Percentiles rank a stretch among this genome's conserved stretches.
phyloP scores from a whole-genome alignment of 2,888 invertebrate species.

The Pherbina coryleti region DNA sequence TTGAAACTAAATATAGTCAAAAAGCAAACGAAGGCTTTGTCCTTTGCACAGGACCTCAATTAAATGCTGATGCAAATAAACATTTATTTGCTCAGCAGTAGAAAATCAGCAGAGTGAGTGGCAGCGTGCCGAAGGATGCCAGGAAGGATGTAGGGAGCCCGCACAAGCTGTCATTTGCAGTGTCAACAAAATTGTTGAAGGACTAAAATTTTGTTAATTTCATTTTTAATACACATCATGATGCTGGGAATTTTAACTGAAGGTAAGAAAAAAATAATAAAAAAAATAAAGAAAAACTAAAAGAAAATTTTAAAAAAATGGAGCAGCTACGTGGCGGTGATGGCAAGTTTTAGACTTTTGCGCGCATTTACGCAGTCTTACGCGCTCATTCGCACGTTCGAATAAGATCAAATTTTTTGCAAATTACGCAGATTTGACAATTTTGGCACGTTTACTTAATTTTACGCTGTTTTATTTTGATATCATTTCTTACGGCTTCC shows the following conservation, averaged over 20 bases:
- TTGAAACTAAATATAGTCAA: slow-evolving; percentile 34
- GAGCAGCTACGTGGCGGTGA: background rate
- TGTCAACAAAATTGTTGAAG: slow-evolving; percentile 13
- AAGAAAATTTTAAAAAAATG: no score
- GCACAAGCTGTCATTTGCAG: background rate
- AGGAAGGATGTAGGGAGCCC: background rate
- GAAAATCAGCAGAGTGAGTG: background rate
- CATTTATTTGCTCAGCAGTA: background rate
- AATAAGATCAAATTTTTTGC: slow-evolving; percentile 24
- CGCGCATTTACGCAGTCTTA: background rate
- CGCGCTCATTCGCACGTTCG: background rate
- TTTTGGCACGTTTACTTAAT: background rate
- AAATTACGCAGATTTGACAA: slow-evolving; percentile 10
- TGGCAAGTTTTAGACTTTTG: background rate
- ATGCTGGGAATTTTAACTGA: background rate
- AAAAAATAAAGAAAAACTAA: background rate
- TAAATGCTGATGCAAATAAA: slow-evolving; percentile 14
- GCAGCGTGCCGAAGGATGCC: background rate
- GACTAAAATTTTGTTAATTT: background rate
- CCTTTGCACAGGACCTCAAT: slow-evolving; percentile 15
- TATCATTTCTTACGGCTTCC: background rate
- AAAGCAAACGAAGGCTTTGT: background rate
- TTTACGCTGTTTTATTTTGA: background rate
- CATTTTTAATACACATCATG: background rate
- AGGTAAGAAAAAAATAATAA: background rate